Conservation (phyloP, 1,140 invertebrate genomes). For the Stegodyphus dumicola region DNA sequence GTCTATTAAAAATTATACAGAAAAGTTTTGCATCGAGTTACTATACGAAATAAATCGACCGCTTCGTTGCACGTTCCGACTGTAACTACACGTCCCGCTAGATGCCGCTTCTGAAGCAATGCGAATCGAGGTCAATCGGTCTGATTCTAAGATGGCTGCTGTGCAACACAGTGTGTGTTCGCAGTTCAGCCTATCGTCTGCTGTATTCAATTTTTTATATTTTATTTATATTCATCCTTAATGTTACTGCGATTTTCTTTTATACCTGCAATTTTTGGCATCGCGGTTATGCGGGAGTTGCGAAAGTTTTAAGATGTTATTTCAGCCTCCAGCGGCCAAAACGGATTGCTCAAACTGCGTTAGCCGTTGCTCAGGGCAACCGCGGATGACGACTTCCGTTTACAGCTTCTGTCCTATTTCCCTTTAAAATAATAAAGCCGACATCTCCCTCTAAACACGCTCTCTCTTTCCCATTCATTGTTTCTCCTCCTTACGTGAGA, state of each 20-base stretch:
- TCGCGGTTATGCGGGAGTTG: conserved; percentile 12
- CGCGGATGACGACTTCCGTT: conserved; percentile 8
- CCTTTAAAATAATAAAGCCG: neutral
- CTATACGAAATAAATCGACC: conserved; percentile 2
- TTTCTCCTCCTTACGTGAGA: too few species aligned
- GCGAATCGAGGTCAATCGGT: conserved; percentile 49
- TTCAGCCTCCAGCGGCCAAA: too few species aligned
- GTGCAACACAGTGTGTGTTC: too few species aligned
- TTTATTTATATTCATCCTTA: conserved; percentile 11
- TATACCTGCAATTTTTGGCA: neutral
- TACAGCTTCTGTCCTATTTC: conserved; percentile 13
- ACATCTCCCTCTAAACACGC: too few species aligned
- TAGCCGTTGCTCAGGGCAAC: too few species aligned
- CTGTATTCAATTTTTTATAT: conserved; percentile 2
- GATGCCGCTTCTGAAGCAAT: conserved; percentile 43
- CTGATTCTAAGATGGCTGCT: conserved; percentile 39
- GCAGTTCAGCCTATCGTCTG: conserved; percentile 12
- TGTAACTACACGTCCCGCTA: conserved; percentile 42
- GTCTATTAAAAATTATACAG: conserved; percentile 2
- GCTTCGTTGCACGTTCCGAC: neutral
- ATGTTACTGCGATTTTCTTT: neutral
- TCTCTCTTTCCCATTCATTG: too few species aligned
- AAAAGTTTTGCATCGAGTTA: neutral
- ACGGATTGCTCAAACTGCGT: too few species aligned
- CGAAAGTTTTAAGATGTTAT: conserved; percentile 14